Percentiles rank a stretch among this genome's conserved stretches.
phyloP scores from a whole-genome alignment of 1,140 invertebrate species.

The Triops cancriformis region DNA sequence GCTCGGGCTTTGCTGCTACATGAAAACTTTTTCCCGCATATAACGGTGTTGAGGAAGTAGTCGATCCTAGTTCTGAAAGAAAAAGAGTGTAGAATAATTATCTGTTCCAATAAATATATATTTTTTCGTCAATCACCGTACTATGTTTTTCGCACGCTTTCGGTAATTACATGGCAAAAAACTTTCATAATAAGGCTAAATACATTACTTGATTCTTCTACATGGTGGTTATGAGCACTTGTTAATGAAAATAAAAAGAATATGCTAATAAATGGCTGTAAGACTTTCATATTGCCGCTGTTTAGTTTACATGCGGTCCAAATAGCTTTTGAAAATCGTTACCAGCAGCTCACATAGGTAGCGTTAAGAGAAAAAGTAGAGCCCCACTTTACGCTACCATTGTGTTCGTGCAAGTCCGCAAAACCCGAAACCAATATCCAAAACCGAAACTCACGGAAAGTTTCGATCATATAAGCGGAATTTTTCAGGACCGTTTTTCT shows the following conservation, averaged over 20 bases:
- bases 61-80: neutral
- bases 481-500: too few relatives aligned
- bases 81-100: neutral
- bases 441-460: too few relatives aligned
- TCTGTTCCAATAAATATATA: neutral
- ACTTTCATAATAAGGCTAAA: neutral
- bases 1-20: neutral
- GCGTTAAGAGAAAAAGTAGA: neutral
- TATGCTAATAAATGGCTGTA: neutral
- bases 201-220: neutral
- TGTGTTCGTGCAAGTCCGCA: too few relatives aligned
- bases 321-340: neutral
- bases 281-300: constrained; percentile 1
- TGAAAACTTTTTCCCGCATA: neutral
- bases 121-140: neutral
- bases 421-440: too few relatives aligned
- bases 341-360: neutral
- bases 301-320: neutral
- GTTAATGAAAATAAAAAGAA: neutral
- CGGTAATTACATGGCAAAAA: neutral
- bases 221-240: neutral
- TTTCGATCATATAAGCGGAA: too few relatives aligned
- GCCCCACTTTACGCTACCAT: too few relatives aligned
- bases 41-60: neutral
- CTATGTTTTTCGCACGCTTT: neutral